Base-by-base conservation (phyloP, 2,113 vertebrate genomes). In the Electrona antarctica region DNA sequence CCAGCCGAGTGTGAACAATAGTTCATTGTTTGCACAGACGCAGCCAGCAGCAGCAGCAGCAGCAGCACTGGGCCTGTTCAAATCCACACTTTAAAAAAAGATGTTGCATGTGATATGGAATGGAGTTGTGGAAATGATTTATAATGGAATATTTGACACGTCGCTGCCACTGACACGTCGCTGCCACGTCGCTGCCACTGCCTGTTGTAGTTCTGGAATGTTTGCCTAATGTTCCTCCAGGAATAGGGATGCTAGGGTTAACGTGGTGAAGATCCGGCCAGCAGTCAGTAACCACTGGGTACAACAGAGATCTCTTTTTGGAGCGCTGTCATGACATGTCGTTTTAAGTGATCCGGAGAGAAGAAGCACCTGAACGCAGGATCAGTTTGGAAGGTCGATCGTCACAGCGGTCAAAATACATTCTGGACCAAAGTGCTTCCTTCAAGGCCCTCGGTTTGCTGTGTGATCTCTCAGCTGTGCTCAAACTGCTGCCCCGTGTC, bases 321-420 rank as follows among this genome's bases (percentile, higher is more conserved):
- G 21, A 41, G 33, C 5, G 33, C 33, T 41, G 33, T 41, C 33
- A 41, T 41, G 33, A 41, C 33, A 41, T 33, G 29, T 33, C 29
- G 4, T 41, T 41, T 41, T 41, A 21, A 21, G 67, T 71, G 49
- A 59, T 80, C 67, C 58, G 67, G 13, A 28, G 49, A 62, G 57
- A 78, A 76, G 47, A 75, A 77, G 67, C 69, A 80, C 3, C 2
- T 48, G 21, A 12, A 78, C 79, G 58, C 67, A 60, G 48, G 49
- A 54, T 76, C 60, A 74, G 75, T 73, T 49, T 15, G 50, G 47
- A 21, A 54, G 5, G 15, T 21, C 21, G 21, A 21, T 21, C 21
- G 14, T 59, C 76, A 33, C 28, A 33, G 21, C 45, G 48, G 45
- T 64, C 64, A 52, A 74, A 13, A 2, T 52, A 52, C 50, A 9